Base-by-base conservation (phyloP, 1,140 invertebrate genomes). In the Ctenoplectra terminalis region DNA sequence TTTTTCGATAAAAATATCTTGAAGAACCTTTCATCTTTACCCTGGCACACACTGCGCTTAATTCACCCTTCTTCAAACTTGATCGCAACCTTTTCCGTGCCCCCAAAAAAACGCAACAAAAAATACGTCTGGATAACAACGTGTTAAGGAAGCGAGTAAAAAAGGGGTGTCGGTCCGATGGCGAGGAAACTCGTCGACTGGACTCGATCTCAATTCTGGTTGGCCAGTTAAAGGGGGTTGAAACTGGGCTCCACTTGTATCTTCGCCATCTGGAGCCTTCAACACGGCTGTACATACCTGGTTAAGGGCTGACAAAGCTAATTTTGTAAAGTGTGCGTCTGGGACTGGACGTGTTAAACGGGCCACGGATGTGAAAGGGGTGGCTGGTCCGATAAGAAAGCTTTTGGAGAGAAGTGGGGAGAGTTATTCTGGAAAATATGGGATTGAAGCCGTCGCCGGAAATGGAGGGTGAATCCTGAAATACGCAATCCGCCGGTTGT, bases 261-360 rank as follows among this genome's bases (percentile, higher is more conserved):
- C 69, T 46, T 31, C 17, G 29, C 37, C 69, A 63, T 52, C 46
- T 63, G 69, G 26, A 73, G 31, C 31, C 40, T 8, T 29, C n/a
- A 43, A 34, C 71, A 17, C n/a, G 23, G 43, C 37, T 60, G 48
- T 50, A 60, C 46, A 50, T 79, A 79, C 37, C 67, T 71, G 82
- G 64, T 58, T 50, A 48, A 67, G 15, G 64, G 85, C 83, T 87
- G 85, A 87, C 85, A 79, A 82, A 82, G 79, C 71, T 85, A 82
- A 85, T 87, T 85, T 77, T 73, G 80, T 66, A 70, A 76, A 87
- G 85, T 87, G 82, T 70, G 79, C 85, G 74, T 72, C 61, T 75
- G 83, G 83, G 79, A 82, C 74, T 67, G 54, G 29, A 66, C 71
- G 78, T 66, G 78, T 75, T 58, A 64, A 74, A 66, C 50, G 60